Conservation (phyloP, 2,113 vertebrate species). For the Thamnaconus septentrionalis region DNA sequence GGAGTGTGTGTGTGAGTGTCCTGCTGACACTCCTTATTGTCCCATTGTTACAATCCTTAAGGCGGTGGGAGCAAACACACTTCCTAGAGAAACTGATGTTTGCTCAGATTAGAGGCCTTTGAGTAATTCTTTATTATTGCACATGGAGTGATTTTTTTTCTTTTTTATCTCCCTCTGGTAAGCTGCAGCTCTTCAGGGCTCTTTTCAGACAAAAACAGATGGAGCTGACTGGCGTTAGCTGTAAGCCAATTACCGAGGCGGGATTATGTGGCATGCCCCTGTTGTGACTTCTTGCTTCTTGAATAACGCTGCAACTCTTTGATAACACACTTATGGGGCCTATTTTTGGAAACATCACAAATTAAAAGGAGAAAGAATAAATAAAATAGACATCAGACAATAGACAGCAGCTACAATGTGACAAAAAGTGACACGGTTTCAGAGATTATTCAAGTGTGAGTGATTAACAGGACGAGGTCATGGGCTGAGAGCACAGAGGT, state of each 20-base stretch:
- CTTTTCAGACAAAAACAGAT: slow-evolving; percentile 65
- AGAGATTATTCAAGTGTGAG: no score
- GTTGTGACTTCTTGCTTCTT: slow-evolving; percentile 30
- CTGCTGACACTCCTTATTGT: background rate
- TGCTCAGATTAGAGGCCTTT: slow-evolving; percentile 7
- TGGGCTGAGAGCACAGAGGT: no score
- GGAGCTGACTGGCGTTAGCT: slow-evolving; percentile 57
- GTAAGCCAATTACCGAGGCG: slow-evolving; percentile 66
- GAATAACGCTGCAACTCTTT: slow-evolving; percentile 35
- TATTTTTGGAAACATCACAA: slow-evolving; percentile 19
- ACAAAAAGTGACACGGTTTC: no score
- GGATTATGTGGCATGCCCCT: slow-evolving; percentile 54
- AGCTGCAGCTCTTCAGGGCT: slow-evolving; percentile 26
- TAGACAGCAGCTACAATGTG: no score
- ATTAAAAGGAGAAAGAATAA: no score
- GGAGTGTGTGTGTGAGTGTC: background rate
- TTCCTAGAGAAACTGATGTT: background rate
- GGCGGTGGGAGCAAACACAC: background rate
- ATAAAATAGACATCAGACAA: no score
- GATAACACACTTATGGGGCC: slow-evolving; percentile 27
- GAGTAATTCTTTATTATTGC: slow-evolving; percentile 1
- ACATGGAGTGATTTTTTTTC: slow-evolving; percentile 22
- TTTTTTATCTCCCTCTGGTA: slow-evolving; percentile 1
- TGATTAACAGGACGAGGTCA: no score
- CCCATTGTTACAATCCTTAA: background rate